Evolutionary conservation across 2,113 vertebrate species (phyloP).

Genomic region (Melozone crissalis): DNA sequence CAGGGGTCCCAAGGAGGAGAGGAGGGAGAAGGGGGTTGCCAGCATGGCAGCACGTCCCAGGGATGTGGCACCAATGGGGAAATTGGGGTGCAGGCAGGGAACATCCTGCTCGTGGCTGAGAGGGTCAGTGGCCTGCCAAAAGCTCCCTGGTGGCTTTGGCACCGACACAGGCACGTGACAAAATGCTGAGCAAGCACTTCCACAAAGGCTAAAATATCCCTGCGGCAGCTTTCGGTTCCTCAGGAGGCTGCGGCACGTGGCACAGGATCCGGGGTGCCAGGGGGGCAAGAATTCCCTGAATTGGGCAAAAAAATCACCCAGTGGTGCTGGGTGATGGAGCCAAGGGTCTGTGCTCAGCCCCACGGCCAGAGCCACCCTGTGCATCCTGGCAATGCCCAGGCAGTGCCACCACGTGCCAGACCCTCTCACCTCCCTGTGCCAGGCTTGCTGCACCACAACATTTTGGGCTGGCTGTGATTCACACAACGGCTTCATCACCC

Average conservation of each 20-base stretch:
- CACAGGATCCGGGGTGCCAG: rapidly evolving
- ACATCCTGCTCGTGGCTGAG: rapidly evolving
- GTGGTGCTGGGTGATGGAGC: rapidly evolving
- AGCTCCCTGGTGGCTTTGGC: neutral
- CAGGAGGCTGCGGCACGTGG: neutral
- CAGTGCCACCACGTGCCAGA: rapidly evolving
- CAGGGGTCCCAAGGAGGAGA: neutral
- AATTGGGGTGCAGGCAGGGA: neutral
- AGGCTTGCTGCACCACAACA: too few relatives aligned
- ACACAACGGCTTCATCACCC: rapidly evolving
- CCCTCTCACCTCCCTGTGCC: rapidly evolving
- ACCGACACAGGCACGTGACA: neutral
- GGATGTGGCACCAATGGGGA: rapidly evolving
- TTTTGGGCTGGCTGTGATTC: neutral
- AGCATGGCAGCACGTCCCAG: rapidly evolving
- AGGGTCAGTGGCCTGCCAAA: neutral
- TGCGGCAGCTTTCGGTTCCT: constrained; percentile 25
- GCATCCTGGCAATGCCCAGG: neutral
- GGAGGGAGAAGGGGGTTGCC: neutral
- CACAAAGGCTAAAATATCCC: neutral
- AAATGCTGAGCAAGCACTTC: constrained; percentile 49
- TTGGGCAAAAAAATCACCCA: neutral
- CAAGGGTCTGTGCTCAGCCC: rapidly evolving
- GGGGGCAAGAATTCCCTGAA: neutral
- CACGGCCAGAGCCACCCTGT: rapidly evolving